Conservation (phyloP, 2,113 vertebrate species). For the Hemiprocne comata region DNA sequence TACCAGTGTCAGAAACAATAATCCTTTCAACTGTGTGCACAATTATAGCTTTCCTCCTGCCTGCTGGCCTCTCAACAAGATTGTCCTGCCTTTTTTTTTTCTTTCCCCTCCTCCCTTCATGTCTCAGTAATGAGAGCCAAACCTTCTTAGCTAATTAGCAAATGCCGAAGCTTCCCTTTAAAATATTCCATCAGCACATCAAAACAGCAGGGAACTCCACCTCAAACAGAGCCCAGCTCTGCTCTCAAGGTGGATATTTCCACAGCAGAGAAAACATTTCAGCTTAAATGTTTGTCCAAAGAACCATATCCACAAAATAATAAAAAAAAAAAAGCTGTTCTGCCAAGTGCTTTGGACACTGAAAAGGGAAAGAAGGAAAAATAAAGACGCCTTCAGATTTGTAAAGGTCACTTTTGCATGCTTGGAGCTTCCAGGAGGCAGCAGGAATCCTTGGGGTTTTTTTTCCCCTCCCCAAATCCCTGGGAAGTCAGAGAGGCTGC, state of each 20-base stretch:
- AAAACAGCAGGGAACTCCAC: not conserved
- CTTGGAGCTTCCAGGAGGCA: not conserved
- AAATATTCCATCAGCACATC: constrained; percentile 27
- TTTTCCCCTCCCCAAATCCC: not conserved
- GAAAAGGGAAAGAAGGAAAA: not conserved
- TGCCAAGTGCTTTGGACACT: not conserved
- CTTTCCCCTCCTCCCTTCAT: not conserved
- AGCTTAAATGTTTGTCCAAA: not conserved
- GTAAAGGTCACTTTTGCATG: not conserved
- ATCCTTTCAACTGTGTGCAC: not conserved
- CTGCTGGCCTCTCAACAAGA: constrained; percentile 7
- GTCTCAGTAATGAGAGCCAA: constrained; percentile 20
- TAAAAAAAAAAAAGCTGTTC: not conserved
- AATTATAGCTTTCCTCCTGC: constrained; percentile 24
- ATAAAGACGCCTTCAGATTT: not conserved
- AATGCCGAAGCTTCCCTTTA: not conserved
- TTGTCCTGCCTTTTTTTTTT: not conserved
- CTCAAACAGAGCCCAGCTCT: not conserved
- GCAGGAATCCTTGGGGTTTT: not conserved
- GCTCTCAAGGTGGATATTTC: constrained; percentile 3
- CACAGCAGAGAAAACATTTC: not conserved
- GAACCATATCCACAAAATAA: not conserved
- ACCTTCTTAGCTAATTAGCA: constrained; percentile 56
- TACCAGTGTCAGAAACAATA: constrained; percentile 35
- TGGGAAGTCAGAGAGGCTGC: fast-evolving